A percentile compares a stretch with the other conserved stretches of the same genome.
phyloP scores from a whole-genome alignment of 2,888 invertebrate species.

The Junonia oenone region DNA sequence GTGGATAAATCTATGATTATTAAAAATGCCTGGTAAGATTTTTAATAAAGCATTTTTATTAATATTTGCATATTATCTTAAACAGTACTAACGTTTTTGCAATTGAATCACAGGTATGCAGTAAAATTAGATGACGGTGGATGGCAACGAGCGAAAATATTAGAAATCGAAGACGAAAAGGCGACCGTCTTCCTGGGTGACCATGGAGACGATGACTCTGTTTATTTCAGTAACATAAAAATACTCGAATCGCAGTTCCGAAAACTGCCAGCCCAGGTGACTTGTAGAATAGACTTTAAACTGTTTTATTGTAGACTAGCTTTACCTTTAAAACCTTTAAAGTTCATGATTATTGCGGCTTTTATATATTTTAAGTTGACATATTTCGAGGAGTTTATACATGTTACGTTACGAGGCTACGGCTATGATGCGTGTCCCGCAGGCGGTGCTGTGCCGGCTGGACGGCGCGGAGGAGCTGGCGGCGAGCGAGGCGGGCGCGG shows the following conservation, averaged over 20 bases:
- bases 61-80: too few relatives aligned
- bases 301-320: background rate
- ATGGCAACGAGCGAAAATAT: conserved; percentile 79
- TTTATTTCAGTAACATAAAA: conserved; percentile 76
- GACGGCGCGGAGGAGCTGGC: conserved; percentile 84
- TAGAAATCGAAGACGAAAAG: conserved; percentile 69
- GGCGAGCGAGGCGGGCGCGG: conserved; percentile 49
- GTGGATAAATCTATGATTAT: conserved; percentile 66
- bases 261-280: conserved; percentile 83
- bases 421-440: too few relatives aligned
- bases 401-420: too few relatives aligned
- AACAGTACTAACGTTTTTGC: too few relatives aligned
- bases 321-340: too few relatives aligned
- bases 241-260: conserved; percentile 82
- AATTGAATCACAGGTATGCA: conserved; percentile 53
- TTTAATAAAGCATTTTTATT: background rate
- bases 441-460: conserved; percentile 85
- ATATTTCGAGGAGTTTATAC: too few relatives aligned
- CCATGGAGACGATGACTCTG: conserved; percentile 83
- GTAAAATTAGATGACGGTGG: conserved; percentile 63
- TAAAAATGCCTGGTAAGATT: conserved; percentile 62
- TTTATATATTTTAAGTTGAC: too few relatives aligned
- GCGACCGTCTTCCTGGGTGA: conserved; percentile 85
- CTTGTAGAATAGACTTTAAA: conserved; percentile 12
- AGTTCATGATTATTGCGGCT: too few relatives aligned